A percentile compares a stretch with the other conserved stretches of the same genome.
Conservation (phyloP, 2,888 invertebrate species). For the Drosophila flavopinicola region DNA sequence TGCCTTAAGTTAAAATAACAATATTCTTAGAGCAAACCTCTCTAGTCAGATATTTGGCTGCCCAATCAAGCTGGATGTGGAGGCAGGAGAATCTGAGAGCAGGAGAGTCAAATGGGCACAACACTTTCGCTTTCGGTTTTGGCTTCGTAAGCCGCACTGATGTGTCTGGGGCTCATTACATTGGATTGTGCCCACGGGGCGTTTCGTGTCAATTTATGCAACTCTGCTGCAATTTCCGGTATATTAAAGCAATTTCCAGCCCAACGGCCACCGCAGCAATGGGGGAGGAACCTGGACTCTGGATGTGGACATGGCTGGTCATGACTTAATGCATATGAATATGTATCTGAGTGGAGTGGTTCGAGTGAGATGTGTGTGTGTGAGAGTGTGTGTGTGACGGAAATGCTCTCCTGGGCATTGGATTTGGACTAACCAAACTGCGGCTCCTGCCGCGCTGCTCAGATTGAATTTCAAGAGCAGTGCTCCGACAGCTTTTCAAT, state of each 20-base stretch:
- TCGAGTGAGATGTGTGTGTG: constrained; percentile 27
- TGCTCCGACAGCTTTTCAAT: constrained; percentile 41
- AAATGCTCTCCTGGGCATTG: constrained; percentile 68
- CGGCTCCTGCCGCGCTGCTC: constrained; percentile 12
- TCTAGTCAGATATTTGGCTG: too few relatives aligned
- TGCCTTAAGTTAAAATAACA: too few relatives aligned
- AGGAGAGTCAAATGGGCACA: constrained; percentile 9
- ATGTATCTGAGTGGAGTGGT: constrained; percentile 6
- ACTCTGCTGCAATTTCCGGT: constrained; percentile 78
- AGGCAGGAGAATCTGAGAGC: neutral
- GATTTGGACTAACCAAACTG: constrained; percentile 27
- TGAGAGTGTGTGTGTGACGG: constrained; percentile 37
- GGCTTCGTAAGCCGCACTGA: constrained; percentile 10
- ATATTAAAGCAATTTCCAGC: constrained; percentile 80
- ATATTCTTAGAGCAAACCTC: too few relatives aligned
- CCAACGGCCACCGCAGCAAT: constrained; percentile 39
- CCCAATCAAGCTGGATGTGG: too few relatives aligned
- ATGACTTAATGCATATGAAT: constrained; percentile 71
- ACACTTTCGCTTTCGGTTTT: constrained; percentile 57
- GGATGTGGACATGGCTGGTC: constrained; percentile 36
- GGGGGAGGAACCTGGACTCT: neutral
- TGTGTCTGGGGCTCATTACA: constrained; percentile 56
- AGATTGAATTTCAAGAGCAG: constrained; percentile 26
- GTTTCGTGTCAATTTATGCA: constrained; percentile 82
- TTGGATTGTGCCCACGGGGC: constrained; percentile 80